Percentiles rank a stretch among this genome's conserved stretches.
Evolutionary conservation across 1,140 invertebrate genomes (phyloP).

Genomic region (Danaus melanippus): DNA sequence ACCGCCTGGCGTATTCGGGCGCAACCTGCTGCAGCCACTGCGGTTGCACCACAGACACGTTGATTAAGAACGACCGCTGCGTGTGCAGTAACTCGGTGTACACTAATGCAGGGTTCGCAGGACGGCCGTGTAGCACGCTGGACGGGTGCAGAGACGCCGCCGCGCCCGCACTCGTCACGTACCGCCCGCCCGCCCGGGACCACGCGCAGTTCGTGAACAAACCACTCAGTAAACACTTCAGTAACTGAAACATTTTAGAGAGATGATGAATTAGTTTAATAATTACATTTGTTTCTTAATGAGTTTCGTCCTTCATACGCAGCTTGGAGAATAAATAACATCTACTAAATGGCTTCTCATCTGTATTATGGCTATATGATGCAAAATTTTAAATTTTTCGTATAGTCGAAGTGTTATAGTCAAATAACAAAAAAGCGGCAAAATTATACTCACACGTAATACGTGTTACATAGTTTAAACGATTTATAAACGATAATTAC

Average conservation of each 20-base stretch:
- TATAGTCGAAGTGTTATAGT: too few species aligned
- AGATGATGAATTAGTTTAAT: too few species aligned
- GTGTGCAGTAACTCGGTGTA: conserved; percentile 94
- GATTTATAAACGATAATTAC: conserved; percentile 1
- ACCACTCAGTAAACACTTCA: conserved; percentile 86
- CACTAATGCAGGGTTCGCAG: conserved; percentile 84
- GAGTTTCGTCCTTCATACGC: too few species aligned
- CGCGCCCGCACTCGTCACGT: conserved; percentile 46
- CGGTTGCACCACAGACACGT: conserved; percentile 80
- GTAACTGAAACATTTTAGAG: conserved; percentile 61
- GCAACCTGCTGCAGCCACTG: conserved; percentile 77
- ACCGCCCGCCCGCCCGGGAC: conserved; percentile 53
- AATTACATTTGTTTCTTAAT: neutral
- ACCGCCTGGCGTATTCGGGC: conserved; percentile 44
- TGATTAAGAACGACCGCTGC: conserved; percentile 85
- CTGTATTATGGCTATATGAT: too few species aligned
- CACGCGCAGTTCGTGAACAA: conserved; percentile 94
- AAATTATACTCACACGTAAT: too few species aligned
- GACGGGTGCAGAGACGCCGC: conserved; percentile 84
- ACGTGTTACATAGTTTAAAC: too few species aligned
- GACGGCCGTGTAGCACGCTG: conserved; percentile 79
- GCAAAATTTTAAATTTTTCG: too few species aligned
- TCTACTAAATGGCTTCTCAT: too few species aligned
- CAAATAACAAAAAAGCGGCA: too few species aligned
- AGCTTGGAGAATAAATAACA: too few species aligned